These are phyloP conservation scores for Noctua janthe DNA, from an alignment of 2,888 invertebrate genomes.

Conservation along the genomic window DNA sequence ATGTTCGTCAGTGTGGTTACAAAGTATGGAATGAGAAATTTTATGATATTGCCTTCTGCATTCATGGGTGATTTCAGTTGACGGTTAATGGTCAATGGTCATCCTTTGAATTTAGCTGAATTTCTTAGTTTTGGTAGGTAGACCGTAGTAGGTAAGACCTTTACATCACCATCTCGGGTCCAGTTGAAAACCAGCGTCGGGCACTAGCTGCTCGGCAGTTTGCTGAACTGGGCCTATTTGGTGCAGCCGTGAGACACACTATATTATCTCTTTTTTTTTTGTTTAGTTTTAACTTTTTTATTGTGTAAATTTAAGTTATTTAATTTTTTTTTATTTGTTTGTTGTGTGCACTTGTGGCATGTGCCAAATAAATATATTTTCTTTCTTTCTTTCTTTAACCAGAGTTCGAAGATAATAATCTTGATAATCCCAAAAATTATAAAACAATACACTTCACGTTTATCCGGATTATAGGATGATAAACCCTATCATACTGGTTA, in stretches of 20 bases:
- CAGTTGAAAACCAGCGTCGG: no score
- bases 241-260: no score
- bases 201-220: no score
- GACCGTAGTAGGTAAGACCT: neutral
- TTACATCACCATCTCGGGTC: no score
- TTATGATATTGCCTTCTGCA: neutral
- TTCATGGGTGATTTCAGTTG: neutral
- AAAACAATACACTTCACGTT: neutral
- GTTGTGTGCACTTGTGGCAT: no score
- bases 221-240: no score
- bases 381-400: neutral
- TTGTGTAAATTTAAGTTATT: no score
- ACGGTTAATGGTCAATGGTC: neutral
- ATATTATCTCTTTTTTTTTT: no score
- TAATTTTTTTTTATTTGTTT: no score
- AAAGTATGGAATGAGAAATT: neutral
- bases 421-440: neutral
- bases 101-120: neutral
- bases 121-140: neutral
- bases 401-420: neutral
- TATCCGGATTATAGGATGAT: neutral
- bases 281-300: no score
- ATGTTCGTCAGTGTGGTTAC: slow-evolving; percentile 11
- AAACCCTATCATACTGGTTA: neutral
- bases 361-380: no score